Evolutionary conservation across 2,113 vertebrate species (phyloP).

Genomic region (Aptenodytes forsteri): DNA sequence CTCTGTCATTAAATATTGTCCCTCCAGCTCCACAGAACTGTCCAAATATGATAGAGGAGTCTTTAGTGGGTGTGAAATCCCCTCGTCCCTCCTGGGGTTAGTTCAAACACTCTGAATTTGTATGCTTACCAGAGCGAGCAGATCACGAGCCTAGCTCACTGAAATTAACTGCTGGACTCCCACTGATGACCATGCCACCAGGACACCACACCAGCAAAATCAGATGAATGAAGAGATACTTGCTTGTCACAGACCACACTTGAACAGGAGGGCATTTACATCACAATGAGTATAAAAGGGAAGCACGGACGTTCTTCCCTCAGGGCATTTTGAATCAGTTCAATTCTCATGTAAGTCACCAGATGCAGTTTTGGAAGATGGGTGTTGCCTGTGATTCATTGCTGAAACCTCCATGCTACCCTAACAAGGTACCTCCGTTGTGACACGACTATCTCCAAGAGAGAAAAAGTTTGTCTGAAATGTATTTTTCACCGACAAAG

Average conservation of each 20-base stretch:
- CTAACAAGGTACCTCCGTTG: background rate
- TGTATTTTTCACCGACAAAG: background rate
- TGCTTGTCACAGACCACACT: accelerated
- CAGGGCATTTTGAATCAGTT: background rate
- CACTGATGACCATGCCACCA: accelerated
- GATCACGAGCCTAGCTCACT: background rate
- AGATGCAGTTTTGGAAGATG: background rate
- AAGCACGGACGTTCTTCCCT: background rate
- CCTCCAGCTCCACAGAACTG: slow-evolving; percentile 14
- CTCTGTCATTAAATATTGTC: slow-evolving; percentile 33
- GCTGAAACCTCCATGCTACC: background rate
- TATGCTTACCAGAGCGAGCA: accelerated
- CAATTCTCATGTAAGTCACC: background rate
- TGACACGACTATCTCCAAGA: background rate
- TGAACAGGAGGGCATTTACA: background rate
- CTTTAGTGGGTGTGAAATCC: background rate
- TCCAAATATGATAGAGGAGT: background rate
- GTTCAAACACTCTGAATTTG: background rate
- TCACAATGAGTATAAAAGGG: background rate
- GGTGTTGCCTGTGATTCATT: background rate
- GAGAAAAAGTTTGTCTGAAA: background rate
- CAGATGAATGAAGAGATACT: background rate
- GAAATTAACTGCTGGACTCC: accelerated
- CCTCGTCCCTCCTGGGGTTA: background rate
- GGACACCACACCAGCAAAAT: background rate